These are phyloP conservation scores for Phyllostomus discolor DNA, from an alignment of 2,113 vertebrate species.

Conservation along the genomic window DNA sequence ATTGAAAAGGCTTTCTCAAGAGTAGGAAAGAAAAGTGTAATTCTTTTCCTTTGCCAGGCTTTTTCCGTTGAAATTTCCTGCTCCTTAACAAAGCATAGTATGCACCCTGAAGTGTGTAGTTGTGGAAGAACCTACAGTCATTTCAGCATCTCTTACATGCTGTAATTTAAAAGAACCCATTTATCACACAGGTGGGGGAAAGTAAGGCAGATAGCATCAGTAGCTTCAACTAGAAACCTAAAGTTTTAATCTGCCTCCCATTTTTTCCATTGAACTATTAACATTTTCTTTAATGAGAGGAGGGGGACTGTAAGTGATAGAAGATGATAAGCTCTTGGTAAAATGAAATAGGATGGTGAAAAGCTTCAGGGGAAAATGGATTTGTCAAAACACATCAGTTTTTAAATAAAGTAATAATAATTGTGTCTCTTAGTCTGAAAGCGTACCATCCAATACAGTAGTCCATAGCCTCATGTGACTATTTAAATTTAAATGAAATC, in stretches of 20 bases:
- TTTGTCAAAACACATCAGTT: background rate
- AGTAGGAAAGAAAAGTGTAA: conserved; percentile 43
- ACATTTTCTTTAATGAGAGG: background rate
- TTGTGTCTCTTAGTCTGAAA: accelerated
- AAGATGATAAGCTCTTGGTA: background rate
- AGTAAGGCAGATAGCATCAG: accelerated
- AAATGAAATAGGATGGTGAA: background rate
- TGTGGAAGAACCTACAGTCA: background rate
- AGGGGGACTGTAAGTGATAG: background rate
- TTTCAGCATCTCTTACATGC: accelerated
- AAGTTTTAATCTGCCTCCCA: background rate
- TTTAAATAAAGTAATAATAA: background rate
- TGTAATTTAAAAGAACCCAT: background rate
- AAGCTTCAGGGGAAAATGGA: background rate
- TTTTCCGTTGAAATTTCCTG: conserved; percentile 28
- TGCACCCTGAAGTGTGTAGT: background rate
- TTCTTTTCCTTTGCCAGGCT: background rate
- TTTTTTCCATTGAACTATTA: background rate
- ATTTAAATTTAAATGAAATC: background rate
- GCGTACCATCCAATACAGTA: background rate
- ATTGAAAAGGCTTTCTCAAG: conserved; percentile 43
- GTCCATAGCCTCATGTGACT: background rate
- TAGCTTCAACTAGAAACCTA: background rate
- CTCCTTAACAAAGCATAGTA: background rate
- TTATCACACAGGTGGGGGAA: background rate